A percentile compares a stretch with the other conserved stretches of the same genome.
Conservation (phyloP, 2,797 vertebrate species). For the Pteronotus mesoamericanus region DNA sequence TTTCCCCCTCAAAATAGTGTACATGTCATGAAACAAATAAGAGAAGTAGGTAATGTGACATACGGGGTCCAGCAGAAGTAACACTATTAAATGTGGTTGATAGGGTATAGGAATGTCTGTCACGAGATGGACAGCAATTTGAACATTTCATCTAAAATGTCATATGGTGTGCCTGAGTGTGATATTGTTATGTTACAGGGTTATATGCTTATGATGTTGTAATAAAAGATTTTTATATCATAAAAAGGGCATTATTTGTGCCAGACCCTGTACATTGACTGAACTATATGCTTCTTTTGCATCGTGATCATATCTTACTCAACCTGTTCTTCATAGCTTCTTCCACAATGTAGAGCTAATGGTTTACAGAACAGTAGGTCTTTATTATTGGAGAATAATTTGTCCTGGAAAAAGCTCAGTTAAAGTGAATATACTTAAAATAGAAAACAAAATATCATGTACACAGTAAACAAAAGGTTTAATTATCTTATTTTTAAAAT, state of each 20-base stretch:
- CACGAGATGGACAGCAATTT: too few species aligned
- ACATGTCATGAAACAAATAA: background rate
- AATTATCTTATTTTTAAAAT: conserved; percentile 1
- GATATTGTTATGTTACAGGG: too few species aligned
- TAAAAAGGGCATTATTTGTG: too few species aligned
- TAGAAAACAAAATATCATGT: background rate
- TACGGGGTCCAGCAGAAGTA: too few species aligned
- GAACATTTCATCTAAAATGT: too few species aligned
- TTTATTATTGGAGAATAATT: background rate
- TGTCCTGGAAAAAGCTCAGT: background rate
- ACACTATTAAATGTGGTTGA: too few species aligned
- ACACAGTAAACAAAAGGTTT: background rate
- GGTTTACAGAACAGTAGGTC: background rate
- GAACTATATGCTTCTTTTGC: background rate
- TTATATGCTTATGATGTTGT: too few species aligned
- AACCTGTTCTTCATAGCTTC: background rate
- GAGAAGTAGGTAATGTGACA: background rate
- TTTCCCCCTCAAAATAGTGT: background rate
- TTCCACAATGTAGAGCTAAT: background rate
- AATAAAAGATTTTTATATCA: too few species aligned
- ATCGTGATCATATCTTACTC: background rate
- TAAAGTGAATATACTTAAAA: background rate
- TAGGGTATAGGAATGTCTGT: too few species aligned
- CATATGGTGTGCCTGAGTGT: too few species aligned
- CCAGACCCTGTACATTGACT: too few species aligned